Base-by-base conservation (phyloP, 2,888 invertebrate genomes). In the Lissocephala sabroskyi region DNA sequence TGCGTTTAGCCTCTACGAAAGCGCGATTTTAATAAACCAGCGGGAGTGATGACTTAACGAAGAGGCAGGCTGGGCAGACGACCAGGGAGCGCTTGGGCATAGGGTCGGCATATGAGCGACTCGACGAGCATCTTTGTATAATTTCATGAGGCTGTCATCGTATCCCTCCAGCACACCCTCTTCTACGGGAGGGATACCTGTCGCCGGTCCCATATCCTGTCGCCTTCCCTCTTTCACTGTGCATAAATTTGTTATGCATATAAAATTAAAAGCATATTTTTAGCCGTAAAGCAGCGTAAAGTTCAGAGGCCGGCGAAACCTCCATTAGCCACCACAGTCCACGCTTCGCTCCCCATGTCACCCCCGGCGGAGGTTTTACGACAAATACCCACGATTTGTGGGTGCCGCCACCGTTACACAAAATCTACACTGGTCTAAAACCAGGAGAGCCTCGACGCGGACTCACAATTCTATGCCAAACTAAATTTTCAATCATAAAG, bases 191-290 rank as follows among this genome's bases (percentile, higher is more conserved):
- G 42, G 45, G 9, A 55, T 65, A 76, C 68, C 65, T 76, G 68
- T 41, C 65, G 59, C 58, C 74, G 56, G 43, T 32, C 50, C 36
- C n/a, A n/a, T n/a, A n/a, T n/a, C n/a, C n/a, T n/a, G n/a, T n/a
- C n/a, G n/a, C n/a, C n/a, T n/a, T n/a, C n/a, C n/a, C n/a, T 26
- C 33, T 60, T 57, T 59, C 57, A 62, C 71, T 79, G 74, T 62
- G 53, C 71, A 65, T 62, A 67, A 77, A 79, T 76, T 76, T 77
- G 71, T 77, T 74, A 65, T 77, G 71, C 71, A 74, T 65, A 74
- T 77, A 67, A 79, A 77, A 76, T 79, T 77, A 79, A 79, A 79
- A 74, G 74, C 68, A 77, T 77, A 74, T 65, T 75, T 74, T 65
- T 52, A 64, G 57, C 52, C 58, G 53, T 32, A 44, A 44, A 47